A percentile compares a stretch with the other conserved stretches of the same genome.
Evolutionary conservation across 2,888 invertebrate genomes (phyloP).

Genomic region (Tachystola acroxantha): DNA sequence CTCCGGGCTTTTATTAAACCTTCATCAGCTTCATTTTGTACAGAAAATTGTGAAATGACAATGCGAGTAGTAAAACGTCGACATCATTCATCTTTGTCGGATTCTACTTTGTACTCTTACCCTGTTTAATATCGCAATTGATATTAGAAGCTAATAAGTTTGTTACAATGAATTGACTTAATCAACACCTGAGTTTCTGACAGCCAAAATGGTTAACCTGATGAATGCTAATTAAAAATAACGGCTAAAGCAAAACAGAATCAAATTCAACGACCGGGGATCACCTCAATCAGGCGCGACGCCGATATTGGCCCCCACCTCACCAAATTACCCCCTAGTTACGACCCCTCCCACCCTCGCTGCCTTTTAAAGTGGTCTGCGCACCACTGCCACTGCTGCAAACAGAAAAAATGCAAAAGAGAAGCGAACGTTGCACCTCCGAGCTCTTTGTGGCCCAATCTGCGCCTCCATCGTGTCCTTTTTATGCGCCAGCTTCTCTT

Average conservation of each 20-base stretch:
- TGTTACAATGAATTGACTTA: no score
- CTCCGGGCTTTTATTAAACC: slow-evolving; percentile 74
- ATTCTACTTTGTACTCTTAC: no score
- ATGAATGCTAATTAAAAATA: slow-evolving; percentile 47
- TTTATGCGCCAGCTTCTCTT: slow-evolving; percentile 69
- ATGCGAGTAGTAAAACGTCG: not conserved
- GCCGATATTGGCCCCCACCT: slow-evolving; percentile 74
- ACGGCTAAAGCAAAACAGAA: slow-evolving; percentile 48
- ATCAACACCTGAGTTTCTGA: no score
- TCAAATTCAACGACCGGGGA: slow-evolving; percentile 64
- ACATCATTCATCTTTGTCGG: not conserved
- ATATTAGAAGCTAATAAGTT: no score
- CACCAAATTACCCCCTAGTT: slow-evolving; percentile 77
- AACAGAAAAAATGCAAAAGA: slow-evolving; percentile 75
- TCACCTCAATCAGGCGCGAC: slow-evolving; percentile 75
- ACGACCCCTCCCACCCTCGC: slow-evolving; percentile 64
- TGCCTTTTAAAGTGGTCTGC: slow-evolving; percentile 77
- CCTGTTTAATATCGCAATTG: no score
- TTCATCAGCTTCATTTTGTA: slow-evolving; percentile 30
- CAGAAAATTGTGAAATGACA: not conserved
- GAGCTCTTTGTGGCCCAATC: slow-evolving; percentile 77
- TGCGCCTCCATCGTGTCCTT: slow-evolving; percentile 70
- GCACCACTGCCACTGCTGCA: slow-evolving; percentile 70
- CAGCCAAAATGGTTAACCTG: slow-evolving; percentile 13
- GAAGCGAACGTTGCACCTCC: slow-evolving; percentile 65